Percentiles rank a stretch among this genome's conserved stretches.
These are phyloP conservation scores for Coelopa frigida DNA, from an alignment of 1,140 invertebrate species.

Conservation along the genomic window DNA sequence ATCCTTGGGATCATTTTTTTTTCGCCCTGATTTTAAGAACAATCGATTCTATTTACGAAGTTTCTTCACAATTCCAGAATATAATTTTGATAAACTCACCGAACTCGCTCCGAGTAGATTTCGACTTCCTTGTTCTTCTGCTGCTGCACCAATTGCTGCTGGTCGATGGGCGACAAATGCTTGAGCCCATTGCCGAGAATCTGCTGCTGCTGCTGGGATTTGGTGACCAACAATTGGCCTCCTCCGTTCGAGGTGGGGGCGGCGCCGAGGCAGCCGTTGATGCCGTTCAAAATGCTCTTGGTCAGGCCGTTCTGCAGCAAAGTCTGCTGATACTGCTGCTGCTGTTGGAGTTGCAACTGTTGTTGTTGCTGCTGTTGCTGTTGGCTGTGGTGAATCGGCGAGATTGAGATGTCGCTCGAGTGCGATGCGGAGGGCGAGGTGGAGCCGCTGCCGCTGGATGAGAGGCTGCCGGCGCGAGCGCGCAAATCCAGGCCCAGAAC, in stretches of 20 bases:
- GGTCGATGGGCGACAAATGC: slow-evolving; percentile 52
- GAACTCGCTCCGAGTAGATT: slow-evolving; percentile 68
- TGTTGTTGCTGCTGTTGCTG: slow-evolving; percentile 22
- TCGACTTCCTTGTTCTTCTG: slow-evolving; percentile 59
- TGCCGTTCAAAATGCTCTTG: slow-evolving; percentile 21
- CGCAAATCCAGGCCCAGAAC: slow-evolving; percentile 43
- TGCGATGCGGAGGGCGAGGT: slow-evolving; percentile 61
- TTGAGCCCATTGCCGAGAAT: slow-evolving; percentile 22
- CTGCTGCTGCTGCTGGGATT: slow-evolving; percentile 9
- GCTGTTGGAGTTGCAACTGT: slow-evolving; percentile 16
- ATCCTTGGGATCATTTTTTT: too few species aligned
- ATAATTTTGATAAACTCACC: slow-evolving; percentile 65
- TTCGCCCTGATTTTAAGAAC: too few species aligned
- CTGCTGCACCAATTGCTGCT: slow-evolving; percentile 42
- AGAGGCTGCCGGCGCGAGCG: slow-evolving; percentile 44
- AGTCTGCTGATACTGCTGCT: slow-evolving; percentile 12
- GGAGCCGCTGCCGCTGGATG: slow-evolving; percentile 53
- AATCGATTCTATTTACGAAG: too few species aligned
- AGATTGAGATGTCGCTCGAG: slow-evolving; percentile 64
- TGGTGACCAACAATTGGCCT: slow-evolving; percentile 7
- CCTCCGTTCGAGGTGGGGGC: background rate
- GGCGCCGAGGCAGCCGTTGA: slow-evolving; percentile 5
- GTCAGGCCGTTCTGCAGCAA: slow-evolving; percentile 23
- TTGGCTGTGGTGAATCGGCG: slow-evolving; percentile 53
- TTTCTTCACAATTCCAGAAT: too few species aligned